Base-by-base conservation (phyloP, 2,797 vertebrate species). In the Rhinella marina region DNA sequence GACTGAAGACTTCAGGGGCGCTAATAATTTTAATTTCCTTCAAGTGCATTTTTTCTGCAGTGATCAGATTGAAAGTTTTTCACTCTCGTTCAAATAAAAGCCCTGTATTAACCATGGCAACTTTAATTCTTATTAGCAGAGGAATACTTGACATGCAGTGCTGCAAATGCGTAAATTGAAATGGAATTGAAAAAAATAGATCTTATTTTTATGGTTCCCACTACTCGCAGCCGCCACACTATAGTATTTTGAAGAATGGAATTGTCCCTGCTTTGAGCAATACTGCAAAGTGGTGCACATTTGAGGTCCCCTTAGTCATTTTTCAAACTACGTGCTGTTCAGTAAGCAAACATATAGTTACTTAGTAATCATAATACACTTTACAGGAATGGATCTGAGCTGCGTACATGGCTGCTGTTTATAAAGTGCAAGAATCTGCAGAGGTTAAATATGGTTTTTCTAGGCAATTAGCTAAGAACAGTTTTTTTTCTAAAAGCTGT, bases 111-210 rank as follows among this genome's bases (percentile, higher is more conserved):
- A 70, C 25, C 13, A 88, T 81, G 81, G 66, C 25, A 85, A 85
- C 66, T 88, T 80, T 88, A 84, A 88, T 84, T 88, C 82, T 84
- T 88, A 88, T 88, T 88, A 85, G 82, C 82, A 85, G 21, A 88
- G 66, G 77, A 81, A 88, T 77, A 85, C 87, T 88, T 85, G 82
- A 88, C 87, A 85, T 81, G 77, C 77, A 81, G 82, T 54, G 68
- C 82, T 88, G 87, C 25, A 88, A 85, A 88, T 85, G 82, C 81
- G 87, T 85, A 85, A 85, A 85, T 81, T 85, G 77, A 80, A 76
- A 29, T 75, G 66, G 48, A 88, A 81, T 85, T 81, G 82, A 85
- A 88, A 72, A 72, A 81, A 84, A 88, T 88, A 85, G 77, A 88
- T 88, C 82, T 85, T 88, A 77, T 88, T 88, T 85, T 85, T 84